phyloP scores from a whole-genome alignment of 1,140 invertebrate species.

The Ridgeia piscesae region DNA sequence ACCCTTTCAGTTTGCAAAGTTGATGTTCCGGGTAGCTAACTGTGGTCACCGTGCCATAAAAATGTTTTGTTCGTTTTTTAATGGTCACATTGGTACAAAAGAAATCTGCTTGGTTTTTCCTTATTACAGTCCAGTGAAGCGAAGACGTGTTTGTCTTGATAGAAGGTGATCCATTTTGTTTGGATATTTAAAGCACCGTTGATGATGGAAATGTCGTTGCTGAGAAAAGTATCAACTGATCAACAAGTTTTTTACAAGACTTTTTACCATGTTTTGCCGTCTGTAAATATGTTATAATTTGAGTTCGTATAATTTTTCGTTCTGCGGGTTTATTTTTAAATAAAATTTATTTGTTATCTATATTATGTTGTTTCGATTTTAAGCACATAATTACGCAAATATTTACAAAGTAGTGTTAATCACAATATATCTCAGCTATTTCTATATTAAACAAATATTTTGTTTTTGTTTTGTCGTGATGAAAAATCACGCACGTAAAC shows the following conservation, averaged over 20 bases:
- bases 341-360: neutral
- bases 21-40: neutral
- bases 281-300: neutral
- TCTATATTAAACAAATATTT: too few relatives aligned
- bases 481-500: too few relatives aligned
- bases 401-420: neutral
- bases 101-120: neutral
- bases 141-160: neutral
- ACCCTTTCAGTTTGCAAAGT: neutral
- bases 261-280: neutral
- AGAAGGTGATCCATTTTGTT: too few relatives aligned
- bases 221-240: neutral
- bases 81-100: neutral
- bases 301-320: neutral
- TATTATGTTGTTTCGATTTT: neutral
- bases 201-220: too few relatives aligned
- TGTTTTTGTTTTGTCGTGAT: too few relatives aligned
- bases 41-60: neutral
- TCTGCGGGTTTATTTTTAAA: neutral
- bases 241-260: neutral
- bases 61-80: neutral
- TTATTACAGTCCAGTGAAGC: neutral
- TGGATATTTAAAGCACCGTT: too few relatives aligned
- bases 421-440: neutral
- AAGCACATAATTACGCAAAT: neutral